Conservation (phyloP, 2,113 vertebrate species). For the Gymnobelideus leadbeateri region DNA sequence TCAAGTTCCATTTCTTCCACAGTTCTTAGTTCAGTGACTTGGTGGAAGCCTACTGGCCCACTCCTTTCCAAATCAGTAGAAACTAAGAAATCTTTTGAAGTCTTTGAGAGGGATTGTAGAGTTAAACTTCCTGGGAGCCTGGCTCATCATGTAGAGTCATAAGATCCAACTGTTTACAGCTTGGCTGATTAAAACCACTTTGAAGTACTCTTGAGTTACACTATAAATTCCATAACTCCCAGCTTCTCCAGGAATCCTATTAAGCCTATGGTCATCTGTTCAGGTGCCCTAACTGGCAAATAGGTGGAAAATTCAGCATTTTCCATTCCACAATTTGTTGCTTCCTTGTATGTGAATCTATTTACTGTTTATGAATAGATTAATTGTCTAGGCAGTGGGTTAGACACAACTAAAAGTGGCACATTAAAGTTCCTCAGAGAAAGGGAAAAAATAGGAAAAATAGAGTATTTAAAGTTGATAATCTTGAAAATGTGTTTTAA, state of each 20-base stretch:
- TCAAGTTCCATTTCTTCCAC: neutral
- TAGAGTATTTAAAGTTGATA: neutral
- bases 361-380: neutral
- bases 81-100: neutral
- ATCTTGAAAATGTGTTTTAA: neutral
- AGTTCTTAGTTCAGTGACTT: neutral
- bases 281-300: neutral
- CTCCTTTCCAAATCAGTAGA: neutral
- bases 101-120: neutral
- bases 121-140: neutral
- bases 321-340: neutral
- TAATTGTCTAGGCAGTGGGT: too few relatives aligned
- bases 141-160: too few relatives aligned
- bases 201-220: neutral
- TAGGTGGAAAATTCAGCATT: neutral
- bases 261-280: neutral
- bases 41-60: neutral
- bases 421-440: neutral
- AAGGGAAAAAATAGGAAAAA: neutral
- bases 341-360: neutral
- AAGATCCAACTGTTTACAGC: neutral
- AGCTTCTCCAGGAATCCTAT: neutral
- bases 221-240: neutral
- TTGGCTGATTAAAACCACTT: neutral
- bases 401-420: neutral